phyloP scores from a whole-genome alignment of 2,113 vertebrate species.

The Glaucidium brasilianum region DNA sequence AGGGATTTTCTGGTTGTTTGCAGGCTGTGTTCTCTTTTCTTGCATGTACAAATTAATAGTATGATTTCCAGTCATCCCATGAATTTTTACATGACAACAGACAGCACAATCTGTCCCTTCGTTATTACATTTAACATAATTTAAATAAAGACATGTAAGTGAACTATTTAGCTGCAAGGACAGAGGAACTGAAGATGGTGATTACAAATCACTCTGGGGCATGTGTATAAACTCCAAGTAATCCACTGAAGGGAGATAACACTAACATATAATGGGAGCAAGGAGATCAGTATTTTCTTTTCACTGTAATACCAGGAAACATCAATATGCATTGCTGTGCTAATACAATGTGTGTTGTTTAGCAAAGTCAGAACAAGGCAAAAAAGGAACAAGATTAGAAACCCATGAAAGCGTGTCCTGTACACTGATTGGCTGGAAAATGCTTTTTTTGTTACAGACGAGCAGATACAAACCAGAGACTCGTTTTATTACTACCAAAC shows the following conservation, averaged over 20 bases:
- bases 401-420: slow-evolving; percentile 5
- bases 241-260: slow-evolving; percentile 41
- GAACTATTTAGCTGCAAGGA: not conserved
- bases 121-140: not conserved
- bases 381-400: slow-evolving; percentile 52
- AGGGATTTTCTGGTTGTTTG: not conserved
- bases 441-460: not conserved
- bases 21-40: not conserved
- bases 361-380: slow-evolving; percentile 48
- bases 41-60: not conserved
- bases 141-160: not conserved
- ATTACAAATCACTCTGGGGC: slow-evolving; percentile 38
- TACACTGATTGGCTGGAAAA: slow-evolving; percentile 23
- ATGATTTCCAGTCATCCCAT: not conserved
- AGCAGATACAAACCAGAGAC: not conserved
- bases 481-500: not conserved
- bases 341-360: slow-evolving; percentile 31
- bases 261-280: slow-evolving; percentile 26
- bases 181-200: slow-evolving; percentile 8
- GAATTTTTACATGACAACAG: not conserved
- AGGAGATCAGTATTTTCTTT: slow-evolving; percentile 36
- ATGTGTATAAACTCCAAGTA: slow-evolving; percentile 12
- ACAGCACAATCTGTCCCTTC: not conserved
- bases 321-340: slow-evolving; percentile 40
- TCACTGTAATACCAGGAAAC: slow-evolving; percentile 22